A percentile compares a stretch with the other conserved stretches of the same genome.
These are phyloP conservation scores for Eptesicus fuscus DNA, from an alignment of 2,113 vertebrate genomes.

Conservation along the genomic window DNA sequence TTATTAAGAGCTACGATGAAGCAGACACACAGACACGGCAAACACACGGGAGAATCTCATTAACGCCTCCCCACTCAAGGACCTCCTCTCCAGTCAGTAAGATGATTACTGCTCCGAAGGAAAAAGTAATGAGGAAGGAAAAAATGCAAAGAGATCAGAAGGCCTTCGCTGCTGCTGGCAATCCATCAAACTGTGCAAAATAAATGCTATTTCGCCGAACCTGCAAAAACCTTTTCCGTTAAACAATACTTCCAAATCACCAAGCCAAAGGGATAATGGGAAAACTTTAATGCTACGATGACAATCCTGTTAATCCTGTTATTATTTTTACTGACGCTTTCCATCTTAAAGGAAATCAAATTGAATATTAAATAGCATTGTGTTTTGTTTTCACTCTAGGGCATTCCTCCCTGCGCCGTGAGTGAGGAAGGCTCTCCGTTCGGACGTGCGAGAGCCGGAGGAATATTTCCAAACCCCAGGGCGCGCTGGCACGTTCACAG, in stretches of 20 bases:
- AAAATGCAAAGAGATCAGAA: constrained; percentile 55
- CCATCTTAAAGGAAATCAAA: constrained; percentile 8
- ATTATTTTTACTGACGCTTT: not conserved
- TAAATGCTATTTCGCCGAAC: constrained; percentile 50
- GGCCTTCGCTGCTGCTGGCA: not conserved
- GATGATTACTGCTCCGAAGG: constrained; percentile 53
- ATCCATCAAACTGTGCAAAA: constrained; percentile 55
- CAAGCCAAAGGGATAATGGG: constrained; percentile 33
- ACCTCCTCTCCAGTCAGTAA: constrained; percentile 31
- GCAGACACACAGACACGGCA: constrained; percentile 22
- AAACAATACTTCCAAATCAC: constrained; percentile 55
- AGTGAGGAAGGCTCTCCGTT: not conserved
- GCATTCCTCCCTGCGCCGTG: not conserved
- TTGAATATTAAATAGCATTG: constrained; percentile 1
- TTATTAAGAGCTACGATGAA: constrained; percentile 29
- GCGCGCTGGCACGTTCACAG: not conserved
- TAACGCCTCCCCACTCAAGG: constrained; percentile 36
- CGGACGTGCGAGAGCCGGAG: not conserved
- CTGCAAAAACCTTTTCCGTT: constrained; percentile 55
- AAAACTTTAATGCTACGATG: constrained; percentile 46
- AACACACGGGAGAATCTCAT: constrained; percentile 28
- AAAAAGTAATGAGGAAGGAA: constrained; percentile 58
- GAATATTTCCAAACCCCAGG: not conserved
- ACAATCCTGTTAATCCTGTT: constrained; percentile 40
- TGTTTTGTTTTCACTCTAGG: not conserved